Base-by-base conservation (phyloP, 2,113 vertebrate genomes). In the Gopherus evgoodei region DNA sequence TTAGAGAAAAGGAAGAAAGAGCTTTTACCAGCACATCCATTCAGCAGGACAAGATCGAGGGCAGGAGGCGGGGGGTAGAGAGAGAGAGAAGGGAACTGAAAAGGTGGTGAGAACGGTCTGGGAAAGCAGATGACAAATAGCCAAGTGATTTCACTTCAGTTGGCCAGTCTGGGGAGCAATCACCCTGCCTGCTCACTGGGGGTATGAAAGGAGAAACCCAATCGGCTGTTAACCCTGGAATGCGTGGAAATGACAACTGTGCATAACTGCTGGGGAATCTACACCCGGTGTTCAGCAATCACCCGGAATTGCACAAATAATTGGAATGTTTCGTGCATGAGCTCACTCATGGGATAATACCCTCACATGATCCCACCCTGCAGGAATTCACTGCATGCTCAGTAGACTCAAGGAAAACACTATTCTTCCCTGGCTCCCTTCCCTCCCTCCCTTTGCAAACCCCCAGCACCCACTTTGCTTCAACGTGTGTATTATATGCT, bases 171-270 rank as follows among this genome's bases (percentile, higher is more conserved):
- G 2, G 0, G 85, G 59, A 96, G 88, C 86, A 84, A 29, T 14
- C 0, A 25, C 92, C 90, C 90, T 2, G 90, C 86, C 93, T 4
- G 0, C 91, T 96, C 90, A 24, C 7, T 83, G 85, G 92, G 96
- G 94, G 53, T 97, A 95, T 89, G 96, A 97, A 90, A 90, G 19
- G 88, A 1, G 97, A 97, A 98, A 97, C 90, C 88, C 12, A 96
- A 97, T 97, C 90, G 65, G 97, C 97, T n/a, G 90, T 96, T 97
- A 96, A 93, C 95, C 83, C 92, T 96, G 97, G 97, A 98, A 98
- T 98, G 98, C 97, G 53, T 97, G 95, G 93, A 97, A 97, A 97
- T 97, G 98, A 98, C 98, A 98, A 98, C 98, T 98, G 98, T 87
- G 27, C 97, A 97, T 97, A 98, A 96, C 97, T 96, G 93, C 91